phyloP scores from a whole-genome alignment of 1,140 invertebrate genomes.

The Tribolium castaneum region DNA sequence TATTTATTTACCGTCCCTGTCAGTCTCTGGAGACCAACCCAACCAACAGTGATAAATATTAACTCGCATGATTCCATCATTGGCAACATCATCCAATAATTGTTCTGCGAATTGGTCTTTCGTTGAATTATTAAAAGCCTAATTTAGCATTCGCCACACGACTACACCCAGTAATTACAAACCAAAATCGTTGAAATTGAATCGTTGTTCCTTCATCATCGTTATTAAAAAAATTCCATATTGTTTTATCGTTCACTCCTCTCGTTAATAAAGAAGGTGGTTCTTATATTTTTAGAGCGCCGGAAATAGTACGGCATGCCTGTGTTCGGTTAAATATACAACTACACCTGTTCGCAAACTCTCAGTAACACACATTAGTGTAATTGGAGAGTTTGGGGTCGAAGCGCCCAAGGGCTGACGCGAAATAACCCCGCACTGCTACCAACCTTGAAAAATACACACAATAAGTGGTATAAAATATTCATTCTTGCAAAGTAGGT shows the following conservation, averaged over 20 bases:
- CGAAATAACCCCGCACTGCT: neutral
- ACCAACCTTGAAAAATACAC: no score
- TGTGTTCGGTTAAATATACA: neutral
- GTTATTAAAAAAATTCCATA: no score
- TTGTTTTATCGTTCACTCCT: no score
- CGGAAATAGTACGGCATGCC: neutral
- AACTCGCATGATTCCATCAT: neutral
- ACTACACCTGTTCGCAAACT: neutral
- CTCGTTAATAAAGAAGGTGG: neutral
- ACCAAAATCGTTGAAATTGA: neutral
- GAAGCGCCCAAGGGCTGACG: neutral
- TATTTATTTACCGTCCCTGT: neutral
- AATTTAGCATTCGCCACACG: neutral
- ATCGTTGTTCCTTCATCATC: no score
- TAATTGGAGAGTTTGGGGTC: neutral
- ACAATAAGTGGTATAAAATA: no score
- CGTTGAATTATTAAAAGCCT: neutral
- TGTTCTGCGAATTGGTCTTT: neutral
- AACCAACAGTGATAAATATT: neutral
- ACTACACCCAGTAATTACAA: neutral
- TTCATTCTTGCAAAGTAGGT: no score
- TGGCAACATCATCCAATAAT: neutral
- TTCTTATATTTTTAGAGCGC: neutral
- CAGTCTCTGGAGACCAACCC: neutral
- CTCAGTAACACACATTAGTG: neutral